phyloP scores from a whole-genome alignment of 2,888 invertebrate species.

The Tachina lurida region DNA sequence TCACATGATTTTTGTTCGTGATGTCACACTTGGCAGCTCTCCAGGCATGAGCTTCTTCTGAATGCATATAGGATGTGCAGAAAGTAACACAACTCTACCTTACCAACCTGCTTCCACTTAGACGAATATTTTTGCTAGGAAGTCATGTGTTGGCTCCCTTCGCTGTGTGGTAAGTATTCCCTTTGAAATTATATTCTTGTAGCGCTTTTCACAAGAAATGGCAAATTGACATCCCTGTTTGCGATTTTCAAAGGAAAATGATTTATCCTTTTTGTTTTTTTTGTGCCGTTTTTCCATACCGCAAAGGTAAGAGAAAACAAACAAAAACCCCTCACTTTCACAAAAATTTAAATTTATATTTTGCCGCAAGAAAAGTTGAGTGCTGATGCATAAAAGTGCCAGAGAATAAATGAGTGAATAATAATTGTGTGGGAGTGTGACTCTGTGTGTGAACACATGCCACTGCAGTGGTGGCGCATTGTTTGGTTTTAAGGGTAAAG shows the following conservation, averaged over 20 bases:
- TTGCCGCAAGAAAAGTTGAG: constrained; percentile 61
- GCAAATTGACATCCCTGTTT: constrained; percentile 8
- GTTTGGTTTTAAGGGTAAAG: constrained; percentile 36
- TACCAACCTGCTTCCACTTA: too few relatives aligned
- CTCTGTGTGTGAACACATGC: constrained; percentile 44
- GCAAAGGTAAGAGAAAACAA: constrained; percentile 19
- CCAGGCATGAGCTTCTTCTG: too few relatives aligned
- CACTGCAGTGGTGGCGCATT: neutral
- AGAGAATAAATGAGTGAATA: constrained; percentile 25
- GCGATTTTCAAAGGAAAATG: constrained; percentile 24
- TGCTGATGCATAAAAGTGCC: constrained; percentile 69
- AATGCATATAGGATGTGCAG: too few relatives aligned
- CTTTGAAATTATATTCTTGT: neutral
- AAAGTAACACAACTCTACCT: too few relatives aligned
- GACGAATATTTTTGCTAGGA: too few relatives aligned
- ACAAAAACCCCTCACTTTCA: neutral
- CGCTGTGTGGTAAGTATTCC: neutral
- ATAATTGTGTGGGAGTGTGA: constrained; percentile 44
- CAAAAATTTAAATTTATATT: constrained; percentile 17
- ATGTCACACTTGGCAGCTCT: too few relatives aligned
- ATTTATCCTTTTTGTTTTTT: constrained; percentile 19
- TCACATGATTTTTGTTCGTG: too few relatives aligned
- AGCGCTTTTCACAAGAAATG: neutral
- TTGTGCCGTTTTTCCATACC: neutral
- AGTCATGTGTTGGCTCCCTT: too few relatives aligned